Evolutionary conservation across 2,888 invertebrate species (phyloP).

Genomic region (Romanomermis culicivorax): DNA sequence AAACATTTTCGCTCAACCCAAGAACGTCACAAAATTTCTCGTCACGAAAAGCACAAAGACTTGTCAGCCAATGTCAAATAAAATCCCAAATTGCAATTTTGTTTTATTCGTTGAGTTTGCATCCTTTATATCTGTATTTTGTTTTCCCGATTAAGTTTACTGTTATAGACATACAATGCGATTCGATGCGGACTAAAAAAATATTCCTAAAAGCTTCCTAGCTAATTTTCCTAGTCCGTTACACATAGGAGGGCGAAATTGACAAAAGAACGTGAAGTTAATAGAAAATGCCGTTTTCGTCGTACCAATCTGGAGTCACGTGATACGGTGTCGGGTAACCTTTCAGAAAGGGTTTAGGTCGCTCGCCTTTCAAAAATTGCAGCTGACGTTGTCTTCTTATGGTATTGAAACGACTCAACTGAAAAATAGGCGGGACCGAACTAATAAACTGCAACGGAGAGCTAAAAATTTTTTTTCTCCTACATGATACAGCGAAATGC

Average conservation of each 20-base stretch:
- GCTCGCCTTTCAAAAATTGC: slow-evolving; percentile 21
- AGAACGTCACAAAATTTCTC: slow-evolving; percentile 3
- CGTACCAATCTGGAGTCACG: slow-evolving; percentile 4
- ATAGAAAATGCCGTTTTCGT: background rate
- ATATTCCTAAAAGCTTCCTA: too few species aligned
- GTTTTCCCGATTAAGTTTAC: background rate
- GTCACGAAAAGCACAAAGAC: slow-evolving; percentile 5
- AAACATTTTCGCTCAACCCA: background rate
- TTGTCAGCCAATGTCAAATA: background rate
- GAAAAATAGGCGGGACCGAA: too few species aligned
- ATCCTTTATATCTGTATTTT: background rate
- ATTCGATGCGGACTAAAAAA: too few species aligned
- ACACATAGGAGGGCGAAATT: too few species aligned
- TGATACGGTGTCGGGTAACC: slow-evolving; percentile 15
- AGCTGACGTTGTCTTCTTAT: slow-evolving; percentile 21
- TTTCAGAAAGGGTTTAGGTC: slow-evolving; percentile 16
- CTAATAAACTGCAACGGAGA: too few species aligned
- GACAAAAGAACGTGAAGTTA: background rate
- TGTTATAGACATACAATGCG: too few species aligned
- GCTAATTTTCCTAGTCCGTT: too few species aligned
- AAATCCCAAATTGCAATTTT: background rate
- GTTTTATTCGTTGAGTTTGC: background rate
- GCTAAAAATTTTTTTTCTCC: too few species aligned
- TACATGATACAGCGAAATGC: too few species aligned
- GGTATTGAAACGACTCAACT: slow-evolving; percentile 13